Percentiles rank a stretch among this genome's conserved stretches.
phyloP scores from a whole-genome alignment of 2,113 vertebrate species.

The Clupea harengus region DNA sequence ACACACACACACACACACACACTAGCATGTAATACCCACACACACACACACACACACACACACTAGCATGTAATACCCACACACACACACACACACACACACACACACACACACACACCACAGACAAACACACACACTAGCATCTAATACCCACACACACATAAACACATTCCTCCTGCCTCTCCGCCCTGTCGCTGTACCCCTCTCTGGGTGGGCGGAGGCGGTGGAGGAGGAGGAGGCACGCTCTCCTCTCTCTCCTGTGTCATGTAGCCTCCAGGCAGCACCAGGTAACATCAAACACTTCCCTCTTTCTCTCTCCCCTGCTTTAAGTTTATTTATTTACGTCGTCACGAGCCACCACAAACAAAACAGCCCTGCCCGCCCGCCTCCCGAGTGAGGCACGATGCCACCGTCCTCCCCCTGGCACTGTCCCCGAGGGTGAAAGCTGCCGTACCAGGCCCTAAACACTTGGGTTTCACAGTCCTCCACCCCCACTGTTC shows the following conservation, averaged over 20 bases:
- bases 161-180: not conserved
- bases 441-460: constrained; percentile 34
- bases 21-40: not conserved
- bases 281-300: constrained; percentile 73
- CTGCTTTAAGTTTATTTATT: constrained; percentile 64
- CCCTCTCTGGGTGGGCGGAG: constrained; percentile 28
- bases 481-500: constrained; percentile 46
- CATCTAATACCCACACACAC: not conserved
- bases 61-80: not conserved
- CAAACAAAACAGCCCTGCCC: not conserved
- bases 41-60: too few species aligned
- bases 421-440: constrained; percentile 43
- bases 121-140: not conserved
- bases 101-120: too few species aligned
- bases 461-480: constrained; percentile 42
- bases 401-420: constrained; percentile 36
- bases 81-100: not conserved
- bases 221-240: not conserved
- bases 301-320: constrained; percentile 40
- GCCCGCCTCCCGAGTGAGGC: not conserved
- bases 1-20: not conserved
- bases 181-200: constrained; percentile 24
- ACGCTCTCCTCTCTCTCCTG: constrained; percentile 50
- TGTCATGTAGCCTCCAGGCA: constrained; percentile 68
- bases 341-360: constrained; percentile 13